Evolutionary conservation across 2,113 vertebrate genomes (phyloP), one percentile per base, ranked within the genome.

Genomic region (Reinhardtius hippoglossoides): DNA sequence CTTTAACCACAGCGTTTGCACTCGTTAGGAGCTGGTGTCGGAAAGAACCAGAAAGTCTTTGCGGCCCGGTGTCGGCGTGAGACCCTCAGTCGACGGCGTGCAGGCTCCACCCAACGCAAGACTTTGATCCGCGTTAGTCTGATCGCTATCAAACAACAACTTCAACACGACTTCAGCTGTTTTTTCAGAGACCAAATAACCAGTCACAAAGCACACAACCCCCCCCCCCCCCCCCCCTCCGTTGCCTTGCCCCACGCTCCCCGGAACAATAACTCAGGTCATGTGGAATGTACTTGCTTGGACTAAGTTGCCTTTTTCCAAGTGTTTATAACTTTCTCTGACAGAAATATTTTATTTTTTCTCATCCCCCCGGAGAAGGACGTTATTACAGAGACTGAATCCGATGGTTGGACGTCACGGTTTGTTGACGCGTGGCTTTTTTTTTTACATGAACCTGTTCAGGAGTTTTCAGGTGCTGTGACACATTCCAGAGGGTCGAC

Each of bases 211-310:
- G 95, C 95, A 95, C 95, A 95, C 62, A 82, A 86, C 91, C 88
- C 92, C 91, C 90, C 92, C 83, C 86, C 91, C 90, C 92, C 82
- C 86, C 91, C 88, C 92, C 91, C 90, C 92, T 82, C 86, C 46
- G 46, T 92, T 93, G 93, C 94, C 95, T 94, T 83, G 60, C 21
- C 62, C 76, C 80, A 67, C 57, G 37, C 56, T 56, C 6, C 40
- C 94, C 92, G 93, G 92, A 96, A 95, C 94, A 95, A 91, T 95
- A 95, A 96, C 96, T 97, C 96, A 96, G 97, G 96, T 97, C 93
- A 95, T 94, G 95, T 95, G 96, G 96, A 97, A 96, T 96, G 96
- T 97, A 96, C 94, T 85, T 91, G 93, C 93, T 94, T 87, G 90
- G 92, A 95, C 94, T 94, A 93, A 94, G 94, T 94, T 95, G 95